Evolutionary conservation across 2,888 invertebrate genomes (phyloP).

Genomic region (Lycophotia porphyrea): DNA sequence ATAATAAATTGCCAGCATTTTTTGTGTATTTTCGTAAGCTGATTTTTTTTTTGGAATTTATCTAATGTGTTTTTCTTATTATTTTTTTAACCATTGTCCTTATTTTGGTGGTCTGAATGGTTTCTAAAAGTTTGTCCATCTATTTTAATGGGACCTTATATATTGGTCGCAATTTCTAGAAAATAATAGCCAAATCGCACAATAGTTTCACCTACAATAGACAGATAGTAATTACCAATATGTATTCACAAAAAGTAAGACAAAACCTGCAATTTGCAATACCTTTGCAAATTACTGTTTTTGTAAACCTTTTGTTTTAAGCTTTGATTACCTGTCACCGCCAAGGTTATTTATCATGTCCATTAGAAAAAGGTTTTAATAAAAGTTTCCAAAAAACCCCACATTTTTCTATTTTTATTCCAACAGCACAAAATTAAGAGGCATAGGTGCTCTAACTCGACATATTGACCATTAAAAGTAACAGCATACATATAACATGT

Average conservation of each 20-base stretch:
- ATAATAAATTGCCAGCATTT: too few species aligned
- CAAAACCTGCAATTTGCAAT: neutral
- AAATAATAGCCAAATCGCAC: neutral
- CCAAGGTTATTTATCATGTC: slow-evolving; percentile 7
- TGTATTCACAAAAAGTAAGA: neutral
- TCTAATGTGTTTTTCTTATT: too few species aligned
- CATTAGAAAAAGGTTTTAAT: slow-evolving; percentile 3
- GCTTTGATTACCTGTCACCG: slow-evolving; percentile 5
- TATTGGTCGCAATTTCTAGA: neutral
- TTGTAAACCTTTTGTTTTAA: neutral
- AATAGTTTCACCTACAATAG: neutral
- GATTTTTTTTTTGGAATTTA: too few species aligned
- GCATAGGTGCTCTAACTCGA: neutral
- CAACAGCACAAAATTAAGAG: neutral
- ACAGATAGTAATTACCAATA: neutral
- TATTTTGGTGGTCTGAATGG: too few species aligned
- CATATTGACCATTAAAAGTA: slow-evolving; percentile 26
- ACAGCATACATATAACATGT: neutral
- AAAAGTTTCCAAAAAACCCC: neutral
- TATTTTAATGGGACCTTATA: too few species aligned
- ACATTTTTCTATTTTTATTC: neutral
- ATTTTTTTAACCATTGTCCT: too few species aligned
- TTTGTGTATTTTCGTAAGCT: too few species aligned
- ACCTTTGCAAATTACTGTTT: neutral
- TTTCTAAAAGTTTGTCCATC: too few species aligned